Percentiles rank a stretch among this genome's conserved stretches.
Conservation (phyloP, 2,888 invertebrate species). For the Agonopterix arenella region DNA sequence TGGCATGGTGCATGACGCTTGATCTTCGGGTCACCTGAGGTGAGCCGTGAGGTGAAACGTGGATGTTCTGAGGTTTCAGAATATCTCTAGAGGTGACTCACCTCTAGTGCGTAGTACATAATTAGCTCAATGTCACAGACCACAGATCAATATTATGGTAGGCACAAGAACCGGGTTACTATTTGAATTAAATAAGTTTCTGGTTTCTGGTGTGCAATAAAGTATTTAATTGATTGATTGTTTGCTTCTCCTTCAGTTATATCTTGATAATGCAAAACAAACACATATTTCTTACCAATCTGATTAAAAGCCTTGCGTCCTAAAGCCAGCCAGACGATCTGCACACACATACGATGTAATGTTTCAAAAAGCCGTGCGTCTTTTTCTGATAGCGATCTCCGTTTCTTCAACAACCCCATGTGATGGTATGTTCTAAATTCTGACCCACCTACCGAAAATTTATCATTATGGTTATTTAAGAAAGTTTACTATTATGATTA, state of each 20-base stretch:
- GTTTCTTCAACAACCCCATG: slow-evolving; percentile 73
- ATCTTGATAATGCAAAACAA: not conserved
- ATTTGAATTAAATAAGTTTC: not conserved
- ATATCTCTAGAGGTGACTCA: too few species aligned
- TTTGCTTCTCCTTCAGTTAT: not conserved
- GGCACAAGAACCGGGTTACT: too few species aligned
- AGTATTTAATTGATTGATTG: too few species aligned
- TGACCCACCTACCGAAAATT: slow-evolving; percentile 53
- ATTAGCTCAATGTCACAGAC: too few species aligned
- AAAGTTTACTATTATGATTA: not conserved
- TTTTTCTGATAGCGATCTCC: slow-evolving; percentile 78
- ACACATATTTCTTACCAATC: slow-evolving; percentile 63
- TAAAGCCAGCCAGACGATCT: slow-evolving; percentile 80
- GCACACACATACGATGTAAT: slow-evolving; percentile 73
- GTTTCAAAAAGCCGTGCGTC: slow-evolving; percentile 79
- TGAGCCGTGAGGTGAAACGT: too few species aligned
- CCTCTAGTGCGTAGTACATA: too few species aligned
- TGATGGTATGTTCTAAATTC: slow-evolving; percentile 78
- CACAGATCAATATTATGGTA: too few species aligned
- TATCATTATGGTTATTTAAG: not conserved
- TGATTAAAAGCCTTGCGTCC: slow-evolving; percentile 75
- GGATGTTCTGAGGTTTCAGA: too few species aligned
- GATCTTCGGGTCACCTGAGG: too few species aligned
- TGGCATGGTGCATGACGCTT: too few species aligned
- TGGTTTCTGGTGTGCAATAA: not conserved